These are phyloP conservation scores for Zaprionus taronus DNA, from an alignment of 1,140 invertebrate species.

Conservation along the genomic window DNA sequence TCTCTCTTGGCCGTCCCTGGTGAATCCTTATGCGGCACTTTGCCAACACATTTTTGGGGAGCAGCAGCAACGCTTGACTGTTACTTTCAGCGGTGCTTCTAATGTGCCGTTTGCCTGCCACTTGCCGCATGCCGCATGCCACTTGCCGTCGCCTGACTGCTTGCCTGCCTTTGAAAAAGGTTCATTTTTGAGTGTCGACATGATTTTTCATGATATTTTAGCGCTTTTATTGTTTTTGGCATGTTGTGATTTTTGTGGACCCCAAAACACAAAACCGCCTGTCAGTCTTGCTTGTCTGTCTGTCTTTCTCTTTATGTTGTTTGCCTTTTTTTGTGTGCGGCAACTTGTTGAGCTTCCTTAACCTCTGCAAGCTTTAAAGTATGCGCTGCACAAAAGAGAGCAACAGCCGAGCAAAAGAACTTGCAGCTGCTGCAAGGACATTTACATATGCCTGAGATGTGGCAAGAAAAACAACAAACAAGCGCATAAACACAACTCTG, in stretches of 20 bases:
- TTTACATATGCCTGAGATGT: constrained; percentile 44
- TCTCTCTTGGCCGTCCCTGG: constrained; percentile 10
- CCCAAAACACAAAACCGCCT: constrained; percentile 27
- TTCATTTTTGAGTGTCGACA: constrained; percentile 76
- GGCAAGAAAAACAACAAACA: constrained; percentile 13
- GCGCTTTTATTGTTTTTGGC: constrained; percentile 74
- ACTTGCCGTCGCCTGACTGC: constrained; percentile 15
- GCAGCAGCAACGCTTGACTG: constrained; percentile 34
- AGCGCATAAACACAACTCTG: constrained; percentile 21
- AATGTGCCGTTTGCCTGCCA: constrained; percentile 51
- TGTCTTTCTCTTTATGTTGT: constrained; percentile 17
- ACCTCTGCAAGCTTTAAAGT: constrained; percentile 60
- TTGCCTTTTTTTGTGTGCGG: constrained; percentile 9
- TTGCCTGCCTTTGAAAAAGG: constrained; percentile 56
- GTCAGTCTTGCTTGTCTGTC: constrained; percentile 19
- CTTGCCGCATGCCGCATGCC: constrained; percentile 33
- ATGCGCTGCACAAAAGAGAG: constrained; percentile 49
- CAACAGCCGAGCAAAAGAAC: constrained; percentile 1
- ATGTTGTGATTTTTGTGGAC: constrained; percentile 39
- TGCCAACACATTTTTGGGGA: constrained; percentile 67
- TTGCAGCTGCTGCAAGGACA: constrained; percentile 38
- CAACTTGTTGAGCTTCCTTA: constrained; percentile 61
- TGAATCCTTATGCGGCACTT: constrained; percentile 55
- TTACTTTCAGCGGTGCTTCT: constrained; percentile 61
- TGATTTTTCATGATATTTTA: constrained; percentile 75